These are phyloP conservation scores for Neoascia interrupta DNA, from an alignment of 2,888 invertebrate genomes.

Conservation along the genomic window DNA sequence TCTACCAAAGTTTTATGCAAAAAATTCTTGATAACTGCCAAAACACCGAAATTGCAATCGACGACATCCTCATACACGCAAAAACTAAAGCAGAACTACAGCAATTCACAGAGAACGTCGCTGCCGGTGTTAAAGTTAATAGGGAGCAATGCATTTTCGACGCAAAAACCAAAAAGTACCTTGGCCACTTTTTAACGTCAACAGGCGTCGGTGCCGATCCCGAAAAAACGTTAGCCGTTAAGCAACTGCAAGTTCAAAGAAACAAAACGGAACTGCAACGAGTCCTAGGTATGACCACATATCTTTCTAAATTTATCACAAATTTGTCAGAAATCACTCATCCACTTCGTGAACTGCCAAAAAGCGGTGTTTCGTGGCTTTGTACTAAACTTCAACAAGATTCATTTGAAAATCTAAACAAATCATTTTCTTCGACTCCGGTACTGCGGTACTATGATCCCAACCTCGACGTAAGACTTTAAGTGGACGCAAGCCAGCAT, in stretches of 20 bases:
- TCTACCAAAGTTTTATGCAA: slow-evolving; percentile 69
- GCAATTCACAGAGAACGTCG: slow-evolving; percentile 59
- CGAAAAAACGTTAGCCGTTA: slow-evolving; percentile 72
- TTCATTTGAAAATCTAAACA: slow-evolving; percentile 40
- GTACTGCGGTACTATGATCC: slow-evolving; percentile 71
- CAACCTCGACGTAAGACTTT: slow-evolving; percentile 69
- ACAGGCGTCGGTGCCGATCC: slow-evolving; percentile 71
- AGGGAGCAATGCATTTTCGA: slow-evolving; percentile 70
- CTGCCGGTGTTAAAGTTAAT: slow-evolving; percentile 71
- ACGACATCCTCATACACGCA: slow-evolving; percentile 72
- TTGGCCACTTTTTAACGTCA: slow-evolving; percentile 73
- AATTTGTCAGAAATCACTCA: slow-evolving; percentile 46
- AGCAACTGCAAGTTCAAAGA: no score
- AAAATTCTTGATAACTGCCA: slow-evolving; percentile 50
- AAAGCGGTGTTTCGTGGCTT: slow-evolving; percentile 41
- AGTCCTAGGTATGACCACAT: slow-evolving; percentile 50
- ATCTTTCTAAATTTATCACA: slow-evolving; percentile 23
- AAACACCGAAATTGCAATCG: slow-evolving; percentile 70
- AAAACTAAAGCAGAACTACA: slow-evolving; percentile 64
- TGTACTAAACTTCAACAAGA: slow-evolving; percentile 42
- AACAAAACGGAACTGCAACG: slow-evolving; percentile 63
- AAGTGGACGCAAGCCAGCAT: slow-evolving; percentile 63
- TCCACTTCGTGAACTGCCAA: slow-evolving; percentile 27
- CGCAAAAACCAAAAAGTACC: slow-evolving; percentile 67
- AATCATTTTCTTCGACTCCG: slow-evolving; percentile 58